Evolutionary conservation across 2,113 vertebrate species (phyloP).

Genomic region (Cercocebus atys): DNA sequence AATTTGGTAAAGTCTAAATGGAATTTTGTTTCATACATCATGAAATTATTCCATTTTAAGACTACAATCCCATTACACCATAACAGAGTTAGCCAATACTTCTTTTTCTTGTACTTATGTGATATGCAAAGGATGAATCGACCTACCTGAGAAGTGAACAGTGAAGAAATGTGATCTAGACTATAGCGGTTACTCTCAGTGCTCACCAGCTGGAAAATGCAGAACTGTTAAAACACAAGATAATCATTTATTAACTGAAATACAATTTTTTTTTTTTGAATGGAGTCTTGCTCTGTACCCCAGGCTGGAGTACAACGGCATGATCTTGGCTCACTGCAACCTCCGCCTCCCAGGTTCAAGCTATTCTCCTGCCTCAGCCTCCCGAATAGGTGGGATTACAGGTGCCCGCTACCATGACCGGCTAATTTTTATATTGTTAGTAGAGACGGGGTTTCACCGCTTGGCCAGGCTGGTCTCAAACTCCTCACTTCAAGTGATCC

Average conservation of each 20-base stretch:
- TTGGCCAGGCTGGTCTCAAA: too few relatives aligned
- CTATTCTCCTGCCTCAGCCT: too few relatives aligned
- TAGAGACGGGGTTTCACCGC: too few relatives aligned
- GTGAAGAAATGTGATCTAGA: constrained; percentile 93
- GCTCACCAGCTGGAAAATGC: constrained; percentile 92
- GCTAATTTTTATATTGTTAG: too few relatives aligned
- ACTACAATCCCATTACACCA: background rate
- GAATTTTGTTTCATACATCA: background rate
- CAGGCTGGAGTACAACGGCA: too few relatives aligned
- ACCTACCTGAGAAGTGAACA: constrained; percentile 92
- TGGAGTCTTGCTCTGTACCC: too few relatives aligned
- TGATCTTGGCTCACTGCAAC: too few relatives aligned
- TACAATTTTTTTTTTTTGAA: background rate
- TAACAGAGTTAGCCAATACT: background rate
- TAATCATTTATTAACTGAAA: background rate
- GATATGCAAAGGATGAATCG: background rate
- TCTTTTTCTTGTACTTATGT: background rate
- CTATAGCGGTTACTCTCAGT: constrained; percentile 92
- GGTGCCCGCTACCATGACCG: accelerated
- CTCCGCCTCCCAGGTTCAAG: too few relatives aligned
- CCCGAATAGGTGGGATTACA: too few relatives aligned
- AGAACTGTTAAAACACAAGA: constrained; percentile 87
- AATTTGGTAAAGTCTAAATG: background rate
- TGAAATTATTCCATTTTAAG: background rate
- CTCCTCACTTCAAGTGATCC: too few relatives aligned